phyloP scores from a whole-genome alignment of 2,888 invertebrate genomes.

The Helicoverpa assulta region DNA sequence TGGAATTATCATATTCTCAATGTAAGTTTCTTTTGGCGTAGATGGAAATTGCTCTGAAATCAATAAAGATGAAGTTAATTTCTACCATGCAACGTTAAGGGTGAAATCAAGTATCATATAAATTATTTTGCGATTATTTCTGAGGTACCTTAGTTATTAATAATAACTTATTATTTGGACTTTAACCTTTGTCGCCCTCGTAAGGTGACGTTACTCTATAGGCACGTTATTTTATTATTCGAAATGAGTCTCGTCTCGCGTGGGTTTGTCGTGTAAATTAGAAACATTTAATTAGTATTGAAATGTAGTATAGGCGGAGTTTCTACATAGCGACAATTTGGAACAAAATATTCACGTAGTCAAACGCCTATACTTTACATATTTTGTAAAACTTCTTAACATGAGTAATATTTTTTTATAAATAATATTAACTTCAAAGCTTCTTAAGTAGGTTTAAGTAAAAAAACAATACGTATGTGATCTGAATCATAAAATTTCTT shows the following conservation, averaged over 20 bases:
- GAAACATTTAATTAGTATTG: constrained; percentile 29
- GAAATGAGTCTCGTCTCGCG: constrained; percentile 35
- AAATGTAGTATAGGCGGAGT: constrained; percentile 2
- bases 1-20: constrained; percentile 24
- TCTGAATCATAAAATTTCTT: constrained; percentile 54
- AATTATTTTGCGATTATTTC: no score
- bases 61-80: background rate
- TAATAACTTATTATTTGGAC: constrained; percentile 36
- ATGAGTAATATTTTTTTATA: background rate
- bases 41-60: background rate
- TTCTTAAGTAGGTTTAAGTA: constrained; percentile 4
- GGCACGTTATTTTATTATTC: constrained; percentile 46
- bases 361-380: background rate
- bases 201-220: constrained; percentile 48
- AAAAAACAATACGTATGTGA: constrained; percentile 13
- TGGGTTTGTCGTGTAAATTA: constrained; percentile 33
- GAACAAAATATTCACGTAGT: constrained; percentile 11
- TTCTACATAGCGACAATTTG: constrained; percentile 23
- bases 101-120: no score
- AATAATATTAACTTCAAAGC: background rate
- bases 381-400: background rate
- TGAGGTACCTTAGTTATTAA: constrained; percentile 14
- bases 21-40: constrained; percentile 4
- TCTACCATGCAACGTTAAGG: no score
- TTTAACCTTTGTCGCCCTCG: constrained; percentile 24